These are phyloP conservation scores for Aquatica leii DNA, from an alignment of 2,888 invertebrate species.

Conservation along the genomic window DNA sequence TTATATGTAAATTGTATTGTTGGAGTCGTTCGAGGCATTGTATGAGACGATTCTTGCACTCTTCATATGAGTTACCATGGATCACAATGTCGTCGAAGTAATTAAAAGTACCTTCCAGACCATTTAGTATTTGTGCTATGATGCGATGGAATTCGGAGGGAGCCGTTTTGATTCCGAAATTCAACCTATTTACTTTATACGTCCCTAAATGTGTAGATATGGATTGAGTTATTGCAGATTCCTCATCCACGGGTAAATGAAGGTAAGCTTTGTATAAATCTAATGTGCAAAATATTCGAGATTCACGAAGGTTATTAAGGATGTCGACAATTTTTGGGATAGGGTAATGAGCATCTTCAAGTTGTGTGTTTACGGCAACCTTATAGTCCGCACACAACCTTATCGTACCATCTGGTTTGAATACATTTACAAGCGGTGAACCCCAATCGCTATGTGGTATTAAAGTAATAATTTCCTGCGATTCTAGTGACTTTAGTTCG, in stretches of 20 bases:
- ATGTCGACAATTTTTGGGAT: not conserved
- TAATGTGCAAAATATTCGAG: not conserved
- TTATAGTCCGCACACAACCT: too few relatives aligned
- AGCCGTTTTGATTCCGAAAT: too few relatives aligned
- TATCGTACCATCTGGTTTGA: too few relatives aligned
- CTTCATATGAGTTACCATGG: not conserved
- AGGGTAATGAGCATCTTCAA: not conserved
- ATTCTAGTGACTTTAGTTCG: not conserved
- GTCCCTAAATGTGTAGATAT: slow-evolving; percentile 4
- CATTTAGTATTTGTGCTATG: not conserved
- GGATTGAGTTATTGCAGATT: not conserved
- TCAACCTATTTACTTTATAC: slow-evolving; percentile 5
- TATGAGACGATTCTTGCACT: not conserved
- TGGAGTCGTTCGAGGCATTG: slow-evolving; percentile 3
- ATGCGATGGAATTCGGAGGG: not conserved
- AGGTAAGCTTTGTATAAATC: slow-evolving; percentile 3
- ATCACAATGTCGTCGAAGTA: not conserved
- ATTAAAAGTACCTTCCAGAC: slow-evolving; percentile 1
- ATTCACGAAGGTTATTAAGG: too few relatives aligned
- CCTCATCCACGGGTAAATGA: slow-evolving; percentile 2
- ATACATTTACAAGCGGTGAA: not conserved
- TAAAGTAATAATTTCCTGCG: not conserved
- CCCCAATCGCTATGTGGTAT: slow-evolving; percentile 1
- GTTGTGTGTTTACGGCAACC: too few relatives aligned
- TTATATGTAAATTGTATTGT: slow-evolving; percentile 2